Evolutionary conservation across 2,113 vertebrate genomes (phyloP).

Genomic region (Planiliza haematocheilus): DNA sequence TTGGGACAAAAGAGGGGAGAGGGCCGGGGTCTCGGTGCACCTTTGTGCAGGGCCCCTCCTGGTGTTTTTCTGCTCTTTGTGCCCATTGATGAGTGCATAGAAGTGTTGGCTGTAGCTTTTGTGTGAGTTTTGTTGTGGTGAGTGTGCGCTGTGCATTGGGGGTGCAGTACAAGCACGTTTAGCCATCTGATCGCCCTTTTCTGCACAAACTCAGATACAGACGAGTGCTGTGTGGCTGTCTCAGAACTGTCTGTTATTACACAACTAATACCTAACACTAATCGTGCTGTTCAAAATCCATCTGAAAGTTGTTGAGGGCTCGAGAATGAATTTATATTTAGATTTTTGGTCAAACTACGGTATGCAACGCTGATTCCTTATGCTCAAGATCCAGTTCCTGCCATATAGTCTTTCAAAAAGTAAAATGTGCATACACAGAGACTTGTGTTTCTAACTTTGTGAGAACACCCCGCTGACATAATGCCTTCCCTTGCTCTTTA

Average conservation of each 20-base stretch:
- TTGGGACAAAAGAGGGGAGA: conserved; percentile 69
- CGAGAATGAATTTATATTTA: too few species aligned
- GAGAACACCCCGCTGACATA: too few species aligned
- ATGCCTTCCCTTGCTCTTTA: too few species aligned
- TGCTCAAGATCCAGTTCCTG: too few species aligned
- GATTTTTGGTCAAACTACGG: too few species aligned
- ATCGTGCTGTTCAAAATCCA: too few species aligned
- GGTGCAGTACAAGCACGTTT: conserved; percentile 48
- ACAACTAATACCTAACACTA: too few species aligned
- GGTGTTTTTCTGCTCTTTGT: conserved; percentile 63
- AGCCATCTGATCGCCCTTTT: conserved; percentile 70
- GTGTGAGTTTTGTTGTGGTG: conserved; percentile 68
- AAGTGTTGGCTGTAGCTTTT: conserved; percentile 75
- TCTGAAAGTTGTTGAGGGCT: too few species aligned
- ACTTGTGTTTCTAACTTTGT: too few species aligned
- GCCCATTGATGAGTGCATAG: conserved; percentile 62
- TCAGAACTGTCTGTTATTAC: background rate
- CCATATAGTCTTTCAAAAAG: too few species aligned
- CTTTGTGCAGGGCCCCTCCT: conserved; percentile 71
- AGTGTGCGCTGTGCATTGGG: conserved; percentile 24
- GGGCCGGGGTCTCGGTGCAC: conserved; percentile 65
- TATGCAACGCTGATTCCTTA: too few species aligned
- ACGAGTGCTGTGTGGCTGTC: conserved; percentile 5
- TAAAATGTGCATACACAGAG: too few species aligned
- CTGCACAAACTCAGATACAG: conserved; percentile 4